Evolutionary conservation across 1,140 invertebrate species (phyloP), one percentile per base, ranked within the genome.

Genomic region (Ptiloglossa arizonensis): DNA sequence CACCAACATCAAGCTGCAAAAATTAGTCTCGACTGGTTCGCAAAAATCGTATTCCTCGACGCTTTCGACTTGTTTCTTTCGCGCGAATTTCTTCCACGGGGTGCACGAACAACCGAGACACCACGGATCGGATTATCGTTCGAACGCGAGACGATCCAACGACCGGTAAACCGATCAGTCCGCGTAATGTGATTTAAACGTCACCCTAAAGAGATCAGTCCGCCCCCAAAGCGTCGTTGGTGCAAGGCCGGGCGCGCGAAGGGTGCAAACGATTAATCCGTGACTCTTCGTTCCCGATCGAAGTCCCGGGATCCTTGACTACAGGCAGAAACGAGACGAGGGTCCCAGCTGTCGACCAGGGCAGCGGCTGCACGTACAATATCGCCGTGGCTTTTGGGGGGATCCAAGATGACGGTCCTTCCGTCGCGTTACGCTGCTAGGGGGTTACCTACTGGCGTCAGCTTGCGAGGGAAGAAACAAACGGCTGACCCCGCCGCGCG

Each of bases 291-390:
- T 84, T 68, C 67, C 48, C 5, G 60, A 60, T 46, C 44, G 56
- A 35, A 57, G 24, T 27, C 41, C 35, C 46, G 32, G 48, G 59
- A 70, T 77, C 46, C 67, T 71, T 56, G 32, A 57, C 35, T 35
- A 4, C 17, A n/a, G 32, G 54, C 9, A 54, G 48, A 24, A 60
- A 57, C 52, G 68, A 70, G 68, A 67, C 66, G 57, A 78, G 78
- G 82, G 70, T 69, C 52, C 82, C 84, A 85, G 83, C 82, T 86
- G 83, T 78, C 82, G 83, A 70, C 17, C 74, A 63, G 79, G 84
- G 83, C 75, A 82, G 79, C 84, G 84, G 84, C 84, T 86, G 84
- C 84, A 73, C 80, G 70, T 82, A 86, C 80, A 86, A 86, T 86
- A 86, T 86, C 83, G 35, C 79, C 82, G 82, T 69, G 79, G 83